A percentile compares a stretch with the other conserved stretches of the same genome.
Conservation (phyloP, 2,888 invertebrate genomes). For the Acrobasis suavella region DNA sequence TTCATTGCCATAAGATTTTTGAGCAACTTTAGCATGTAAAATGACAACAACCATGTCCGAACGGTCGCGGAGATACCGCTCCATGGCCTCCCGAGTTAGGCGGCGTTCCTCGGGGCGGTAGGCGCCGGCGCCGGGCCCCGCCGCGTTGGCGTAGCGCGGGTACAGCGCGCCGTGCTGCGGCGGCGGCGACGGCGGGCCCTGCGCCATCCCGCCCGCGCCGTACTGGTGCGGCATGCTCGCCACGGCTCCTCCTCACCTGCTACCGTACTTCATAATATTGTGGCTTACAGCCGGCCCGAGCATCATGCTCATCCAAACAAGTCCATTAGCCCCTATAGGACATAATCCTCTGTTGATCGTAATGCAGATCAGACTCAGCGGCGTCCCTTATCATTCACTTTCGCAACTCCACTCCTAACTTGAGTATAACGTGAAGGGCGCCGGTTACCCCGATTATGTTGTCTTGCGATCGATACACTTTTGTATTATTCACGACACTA, state of each 20-base stretch:
- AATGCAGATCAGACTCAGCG: conserved; percentile 36
- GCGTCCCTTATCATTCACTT: conserved; percentile 41
- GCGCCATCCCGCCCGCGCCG: conserved; percentile 88
- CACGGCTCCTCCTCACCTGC: conserved; percentile 73
- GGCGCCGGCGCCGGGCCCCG: conserved; percentile 81
- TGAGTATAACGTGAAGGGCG: conserved; percentile 29
- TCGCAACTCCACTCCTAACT: conserved; percentile 12
- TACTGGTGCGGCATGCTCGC: conserved; percentile 91
- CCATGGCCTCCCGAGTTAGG: conserved; percentile 96
- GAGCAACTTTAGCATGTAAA: conserved; percentile 99
- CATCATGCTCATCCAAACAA: conserved; percentile 37
- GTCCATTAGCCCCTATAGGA: conserved; percentile 19
- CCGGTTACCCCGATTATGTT: conserved; percentile 40
- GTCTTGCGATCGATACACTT: conserved; percentile 73
- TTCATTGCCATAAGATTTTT: conserved; percentile 99
- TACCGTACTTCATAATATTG: conserved; percentile 54
- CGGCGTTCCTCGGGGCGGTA: conserved; percentile 91
- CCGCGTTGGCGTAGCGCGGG: conserved; percentile 84
- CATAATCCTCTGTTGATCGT: conserved; percentile 30
- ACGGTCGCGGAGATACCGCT: conserved; percentile 95
- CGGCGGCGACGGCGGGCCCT: conserved; percentile 89
- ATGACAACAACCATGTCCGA: conserved; percentile 98
- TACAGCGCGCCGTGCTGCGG: conserved; percentile 82
- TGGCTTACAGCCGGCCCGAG: conserved; percentile 33
- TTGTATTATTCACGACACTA: conserved; percentile 75